A percentile compares a stretch with the other conserved stretches of the same genome.
These are phyloP conservation scores for Microcebus tavaratra DNA, from an alignment of 2,113 vertebrate species.

Conservation along the genomic window DNA sequence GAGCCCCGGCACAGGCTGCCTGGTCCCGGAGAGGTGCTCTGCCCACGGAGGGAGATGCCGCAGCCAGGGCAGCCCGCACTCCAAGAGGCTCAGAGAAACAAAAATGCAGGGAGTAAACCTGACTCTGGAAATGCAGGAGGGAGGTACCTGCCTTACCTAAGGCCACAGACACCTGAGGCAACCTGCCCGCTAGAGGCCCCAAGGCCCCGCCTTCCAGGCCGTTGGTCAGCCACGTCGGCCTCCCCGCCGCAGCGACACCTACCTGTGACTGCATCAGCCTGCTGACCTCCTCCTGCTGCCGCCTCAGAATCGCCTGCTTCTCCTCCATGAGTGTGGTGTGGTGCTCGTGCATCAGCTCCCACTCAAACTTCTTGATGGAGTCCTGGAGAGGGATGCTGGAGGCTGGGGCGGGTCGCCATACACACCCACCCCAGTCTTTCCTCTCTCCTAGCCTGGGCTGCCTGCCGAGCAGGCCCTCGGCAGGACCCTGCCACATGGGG, in stretches of 20 bases:
- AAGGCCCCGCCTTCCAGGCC: not conserved
- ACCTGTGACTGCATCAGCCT: conserved; percentile 53
- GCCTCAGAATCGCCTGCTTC: conserved; percentile 73
- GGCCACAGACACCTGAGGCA: not conserved
- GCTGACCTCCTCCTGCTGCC: conserved; percentile 66
- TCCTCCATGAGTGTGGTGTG: conserved; percentile 36
- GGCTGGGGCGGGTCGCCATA: rapidly evolving
- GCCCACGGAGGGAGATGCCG: not conserved
- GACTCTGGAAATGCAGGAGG: not conserved
- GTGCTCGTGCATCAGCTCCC: conserved; percentile 51
- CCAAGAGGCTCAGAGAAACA: not conserved
- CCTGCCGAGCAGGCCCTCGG: not conserved
- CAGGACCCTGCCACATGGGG: not conserved
- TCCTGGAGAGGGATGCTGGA: conserved; percentile 6
- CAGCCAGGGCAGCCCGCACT: not conserved
- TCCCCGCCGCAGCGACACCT: not conserved
- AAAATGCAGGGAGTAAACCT: not conserved
- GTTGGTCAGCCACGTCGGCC: not conserved
- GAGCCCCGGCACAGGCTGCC: not conserved
- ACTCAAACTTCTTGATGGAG: conserved; percentile 65
- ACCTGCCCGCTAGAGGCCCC: not conserved
- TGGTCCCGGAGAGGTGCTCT: not conserved
- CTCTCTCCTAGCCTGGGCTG: not conserved
- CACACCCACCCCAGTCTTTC: rapidly evolving
- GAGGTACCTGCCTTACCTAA: not conserved